Percentiles rank a stretch among this genome's conserved stretches.
Evolutionary conservation across 1,140 invertebrate genomes (phyloP).

Genomic region (Magallana ariakensis): DNA sequence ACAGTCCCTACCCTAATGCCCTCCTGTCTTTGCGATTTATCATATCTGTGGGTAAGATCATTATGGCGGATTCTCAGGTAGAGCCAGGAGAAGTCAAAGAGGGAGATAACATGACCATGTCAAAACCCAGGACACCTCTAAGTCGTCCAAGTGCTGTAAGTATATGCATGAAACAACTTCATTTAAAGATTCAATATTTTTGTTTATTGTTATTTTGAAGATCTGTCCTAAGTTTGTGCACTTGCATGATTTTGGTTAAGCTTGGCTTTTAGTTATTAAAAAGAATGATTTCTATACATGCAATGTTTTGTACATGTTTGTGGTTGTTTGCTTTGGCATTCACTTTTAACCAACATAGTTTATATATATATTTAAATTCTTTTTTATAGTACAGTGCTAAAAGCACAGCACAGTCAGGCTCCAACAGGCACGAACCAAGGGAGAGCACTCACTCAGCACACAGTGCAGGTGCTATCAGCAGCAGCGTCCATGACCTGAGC

Average conservation of each 20-base stretch:
- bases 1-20: conserved; percentile 79
- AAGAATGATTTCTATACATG: no score
- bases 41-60: conserved; percentile 77
- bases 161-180: background rate
- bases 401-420: conserved; percentile 44
- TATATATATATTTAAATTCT: no score
- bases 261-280: no score
- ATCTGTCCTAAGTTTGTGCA: no score
- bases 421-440: conserved; percentile 55
- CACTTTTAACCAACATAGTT: no score
- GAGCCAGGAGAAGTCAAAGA: conserved; percentile 74
- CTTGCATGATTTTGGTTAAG: no score
- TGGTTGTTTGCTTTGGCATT: no score
- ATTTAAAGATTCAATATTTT: no score
- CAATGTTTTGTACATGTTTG: no score
- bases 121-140: conserved; percentile 58
- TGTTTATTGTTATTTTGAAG: no score
- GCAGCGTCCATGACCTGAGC: conserved; percentile 78
- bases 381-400: conserved; percentile 40
- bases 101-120: conserved; percentile 65
- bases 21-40: conserved; percentile 77
- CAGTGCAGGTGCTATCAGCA: conserved; percentile 74
- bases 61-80: conserved; percentile 71
- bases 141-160: conserved; percentile 63
- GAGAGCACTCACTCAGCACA: conserved; percentile 60